Evolutionary conservation across 2,888 invertebrate genomes (phyloP), one percentile per base, ranked within the genome.

Genomic region (Yponomeuta evonymella): DNA sequence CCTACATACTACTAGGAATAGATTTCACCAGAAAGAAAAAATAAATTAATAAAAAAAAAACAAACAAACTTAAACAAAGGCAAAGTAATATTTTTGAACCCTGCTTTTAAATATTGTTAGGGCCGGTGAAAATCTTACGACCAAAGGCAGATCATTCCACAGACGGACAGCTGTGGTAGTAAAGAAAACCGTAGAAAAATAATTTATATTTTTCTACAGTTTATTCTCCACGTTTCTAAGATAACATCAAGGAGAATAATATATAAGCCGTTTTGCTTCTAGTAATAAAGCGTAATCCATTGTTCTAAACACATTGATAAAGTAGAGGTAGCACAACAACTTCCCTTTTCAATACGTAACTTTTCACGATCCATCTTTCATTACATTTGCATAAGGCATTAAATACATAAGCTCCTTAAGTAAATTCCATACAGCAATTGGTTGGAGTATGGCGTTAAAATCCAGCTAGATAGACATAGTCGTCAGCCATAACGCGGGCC

Each of bases 401-500:
- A 58, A 51, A 9, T 58, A 58, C 15, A 12, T 58, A 58, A 58
- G 51, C 51, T 58, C 51, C 51, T 58, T 58, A 58, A 58, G 51
- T 58, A 58, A 58, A 58, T 58, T 58, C 51, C 12, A 58, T 15
- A 58, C 15, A 58, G 51, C 51, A 58, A 58, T 58, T 58, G 51
- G 51, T 15, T 58, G 51, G 51, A 58, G 51, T 58, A 58, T 58
- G 51, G 51, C 15, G 51, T 58, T 58, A 58, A 58, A 58, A 58
- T 58, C 51, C 15, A 58, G 51, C 51, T 58, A 58, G 51, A 58
- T 58, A 58, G 51, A 58, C 51, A 15, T 58, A 58, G 51, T 58
- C 51, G 51, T 58, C 51, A 58, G 51, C 51, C 51, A 58, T 58
- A 48, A 75, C 75, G 74, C 75, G 73, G 73, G 74, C 71, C 73